Conservation (phyloP, 64 coral and sea anemone species). For the Exaiptasia diaphana region DNA sequence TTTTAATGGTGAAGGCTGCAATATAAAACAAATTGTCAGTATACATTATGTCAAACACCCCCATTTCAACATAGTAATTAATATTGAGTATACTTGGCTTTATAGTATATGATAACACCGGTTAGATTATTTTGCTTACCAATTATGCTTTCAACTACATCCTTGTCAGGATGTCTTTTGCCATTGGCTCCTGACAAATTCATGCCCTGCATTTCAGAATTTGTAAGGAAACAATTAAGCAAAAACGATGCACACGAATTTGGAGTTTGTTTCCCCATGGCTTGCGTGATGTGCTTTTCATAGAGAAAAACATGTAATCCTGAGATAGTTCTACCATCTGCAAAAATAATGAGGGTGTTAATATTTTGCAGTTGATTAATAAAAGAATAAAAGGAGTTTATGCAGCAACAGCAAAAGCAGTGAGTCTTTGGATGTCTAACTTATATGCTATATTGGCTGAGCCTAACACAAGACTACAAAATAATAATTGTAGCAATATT, state of each 20-base stretch:
- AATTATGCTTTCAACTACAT: slow-evolving; percentile 44
- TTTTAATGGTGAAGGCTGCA: not conserved
- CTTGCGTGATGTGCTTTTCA: slow-evolving; percentile 21
- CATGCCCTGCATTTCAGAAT: slow-evolving; percentile 29
- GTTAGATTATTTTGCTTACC: not conserved
- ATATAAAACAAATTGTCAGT: not conserved
- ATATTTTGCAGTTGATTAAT: not conserved
- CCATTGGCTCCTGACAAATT: slow-evolving; percentile 51
- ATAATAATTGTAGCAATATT: not conserved
- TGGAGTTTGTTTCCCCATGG: not conserved
- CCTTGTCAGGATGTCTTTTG: slow-evolving; percentile 38
- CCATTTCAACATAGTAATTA: not conserved
- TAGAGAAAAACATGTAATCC: slow-evolving; percentile 18
- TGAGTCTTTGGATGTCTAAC: not conserved
- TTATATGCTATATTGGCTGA: not conserved
- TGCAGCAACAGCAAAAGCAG: not conserved
- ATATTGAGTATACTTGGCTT: not conserved
- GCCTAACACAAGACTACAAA: not conserved
- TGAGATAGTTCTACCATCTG: slow-evolving; percentile 38
- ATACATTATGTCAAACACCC: not conserved
- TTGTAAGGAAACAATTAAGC: slow-evolving; percentile 49
- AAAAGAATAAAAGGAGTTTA: not conserved
- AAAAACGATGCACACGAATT: slow-evolving; percentile 42
- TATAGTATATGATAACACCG: not conserved
- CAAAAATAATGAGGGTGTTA: not conserved